phyloP scores from a whole-genome alignment of 2,113 vertebrate genomes.

The Callipepla squamata region DNA sequence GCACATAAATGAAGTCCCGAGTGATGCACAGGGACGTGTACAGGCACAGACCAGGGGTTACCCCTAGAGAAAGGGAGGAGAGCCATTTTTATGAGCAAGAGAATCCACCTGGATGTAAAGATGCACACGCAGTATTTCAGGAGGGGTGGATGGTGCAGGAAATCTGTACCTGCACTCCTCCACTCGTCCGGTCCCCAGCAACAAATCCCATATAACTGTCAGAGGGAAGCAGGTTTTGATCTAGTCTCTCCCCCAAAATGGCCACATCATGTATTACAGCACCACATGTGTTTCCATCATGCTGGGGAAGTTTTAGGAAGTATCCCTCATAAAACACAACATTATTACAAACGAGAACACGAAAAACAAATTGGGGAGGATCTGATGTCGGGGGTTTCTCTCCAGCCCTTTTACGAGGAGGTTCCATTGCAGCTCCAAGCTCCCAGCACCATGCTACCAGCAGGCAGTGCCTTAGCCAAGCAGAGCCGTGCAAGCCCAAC shows the following conservation, averaged over 20 bases:
- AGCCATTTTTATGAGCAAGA: neutral
- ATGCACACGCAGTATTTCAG: neutral
- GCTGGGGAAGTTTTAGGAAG: slow-evolving; percentile 53
- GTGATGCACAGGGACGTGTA: rapidly evolving
- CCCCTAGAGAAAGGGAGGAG: neutral
- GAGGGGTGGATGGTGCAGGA: neutral
- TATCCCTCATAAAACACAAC: slow-evolving; percentile 63
- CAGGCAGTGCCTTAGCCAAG: rapidly evolving
- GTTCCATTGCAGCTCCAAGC: neutral
- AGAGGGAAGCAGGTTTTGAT: slow-evolving; percentile 26
- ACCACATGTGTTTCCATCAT: slow-evolving; percentile 69
- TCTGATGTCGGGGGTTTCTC: neutral
- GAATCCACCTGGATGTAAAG: neutral
- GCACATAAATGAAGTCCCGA: neutral
- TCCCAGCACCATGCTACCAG: rapidly evolving
- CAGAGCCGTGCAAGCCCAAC: too few species aligned
- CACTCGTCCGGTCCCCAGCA: neutral
- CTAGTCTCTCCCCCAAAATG: neutral
- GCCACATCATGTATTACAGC: neutral
- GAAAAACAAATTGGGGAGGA: slow-evolving; percentile 49
- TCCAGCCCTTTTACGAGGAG: slow-evolving; percentile 31
- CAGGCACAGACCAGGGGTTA: neutral
- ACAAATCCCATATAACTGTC: neutral
- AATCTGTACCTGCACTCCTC: neutral
- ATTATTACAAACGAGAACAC: slow-evolving; percentile 54